These are phyloP conservation scores for Hydrochoerus hydrochaeris DNA, from an alignment of 2,113 vertebrate species.

Conservation along the genomic window DNA sequence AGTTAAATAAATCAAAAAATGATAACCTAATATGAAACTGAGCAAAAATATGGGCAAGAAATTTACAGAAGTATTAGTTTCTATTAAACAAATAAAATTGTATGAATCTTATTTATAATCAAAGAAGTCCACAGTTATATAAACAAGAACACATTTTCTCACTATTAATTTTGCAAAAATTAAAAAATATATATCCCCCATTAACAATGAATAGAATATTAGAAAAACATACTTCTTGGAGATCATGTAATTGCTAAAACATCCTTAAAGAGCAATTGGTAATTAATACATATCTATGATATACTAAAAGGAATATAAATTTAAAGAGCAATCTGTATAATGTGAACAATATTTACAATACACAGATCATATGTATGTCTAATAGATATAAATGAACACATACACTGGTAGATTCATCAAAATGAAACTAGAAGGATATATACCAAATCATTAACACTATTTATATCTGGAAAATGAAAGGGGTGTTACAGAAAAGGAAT, in stretches of 20 bases:
- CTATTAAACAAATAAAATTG: constrained; percentile 9
- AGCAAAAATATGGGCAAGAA: neutral
- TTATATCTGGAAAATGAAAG: neutral
- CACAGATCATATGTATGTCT: neutral
- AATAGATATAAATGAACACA: neutral
- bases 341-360: neutral
- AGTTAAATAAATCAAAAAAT: constrained; percentile 29
- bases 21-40: neutral
- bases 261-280: neutral
- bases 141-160: constrained; percentile 20
- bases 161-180: neutral
- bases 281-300: neutral
- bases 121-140: neutral
- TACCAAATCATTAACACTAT: neutral
- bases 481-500: neutral
- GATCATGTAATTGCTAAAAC: neutral
- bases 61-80: neutral
- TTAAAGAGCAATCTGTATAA: neutral
- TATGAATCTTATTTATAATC: neutral
- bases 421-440: neutral
- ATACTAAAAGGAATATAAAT: constrained; percentile 15
- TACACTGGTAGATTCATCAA: neutral
- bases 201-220: neutral
- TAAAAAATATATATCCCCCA: neutral
- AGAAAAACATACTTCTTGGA: neutral